Percentiles rank a stretch among this genome's conserved stretches.
phyloP scores from a whole-genome alignment of 1,140 invertebrate genomes.

The Drosophila bifasciata region DNA sequence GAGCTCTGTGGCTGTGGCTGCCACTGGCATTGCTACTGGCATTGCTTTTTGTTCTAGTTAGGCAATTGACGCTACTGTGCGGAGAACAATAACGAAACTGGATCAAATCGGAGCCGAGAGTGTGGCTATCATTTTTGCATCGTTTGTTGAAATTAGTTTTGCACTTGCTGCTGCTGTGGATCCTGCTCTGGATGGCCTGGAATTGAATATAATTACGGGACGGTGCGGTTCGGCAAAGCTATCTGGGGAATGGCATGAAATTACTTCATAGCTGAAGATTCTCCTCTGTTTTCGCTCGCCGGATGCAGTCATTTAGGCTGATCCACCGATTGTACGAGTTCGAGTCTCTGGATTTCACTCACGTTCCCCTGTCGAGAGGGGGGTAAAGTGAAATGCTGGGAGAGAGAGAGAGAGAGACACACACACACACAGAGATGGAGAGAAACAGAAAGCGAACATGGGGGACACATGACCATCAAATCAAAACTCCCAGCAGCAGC shows the following conservation, averaged over 20 bases:
- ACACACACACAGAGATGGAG: constrained; percentile 17
- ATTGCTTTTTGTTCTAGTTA: constrained; percentile 72
- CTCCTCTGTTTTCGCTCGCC: constrained; percentile 40
- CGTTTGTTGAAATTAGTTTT: constrained; percentile 69
- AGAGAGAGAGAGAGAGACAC: background rate
- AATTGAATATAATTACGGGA: constrained; percentile 72
- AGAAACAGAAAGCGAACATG: constrained; percentile 49
- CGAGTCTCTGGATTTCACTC: constrained; percentile 38
- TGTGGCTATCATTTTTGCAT: constrained; percentile 57
- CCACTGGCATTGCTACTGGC: constrained; percentile 30
- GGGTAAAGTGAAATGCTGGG: constrained; percentile 70
- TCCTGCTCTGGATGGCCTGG: constrained; percentile 9
- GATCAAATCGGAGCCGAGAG: constrained; percentile 31
- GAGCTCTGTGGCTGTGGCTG: constrained; percentile 14
- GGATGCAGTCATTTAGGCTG: constrained; percentile 74
- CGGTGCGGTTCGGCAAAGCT: constrained; percentile 10
- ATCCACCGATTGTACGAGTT: constrained; percentile 22
- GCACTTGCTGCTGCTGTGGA: constrained; percentile 33
- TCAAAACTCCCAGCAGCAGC: constrained; percentile 42
- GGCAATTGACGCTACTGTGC: constrained; percentile 44
- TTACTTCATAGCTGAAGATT: constrained; percentile 67
- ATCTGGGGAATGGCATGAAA: constrained; percentile 59
- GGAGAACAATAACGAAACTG: constrained; percentile 45
- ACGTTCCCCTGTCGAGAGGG: constrained; percentile 38
- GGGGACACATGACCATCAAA: constrained; percentile 54